A percentile compares a stretch with the other conserved stretches of the same genome.
Conservation (phyloP, 2,888 invertebrate species). For the Pseudococcus longispinus region DNA sequence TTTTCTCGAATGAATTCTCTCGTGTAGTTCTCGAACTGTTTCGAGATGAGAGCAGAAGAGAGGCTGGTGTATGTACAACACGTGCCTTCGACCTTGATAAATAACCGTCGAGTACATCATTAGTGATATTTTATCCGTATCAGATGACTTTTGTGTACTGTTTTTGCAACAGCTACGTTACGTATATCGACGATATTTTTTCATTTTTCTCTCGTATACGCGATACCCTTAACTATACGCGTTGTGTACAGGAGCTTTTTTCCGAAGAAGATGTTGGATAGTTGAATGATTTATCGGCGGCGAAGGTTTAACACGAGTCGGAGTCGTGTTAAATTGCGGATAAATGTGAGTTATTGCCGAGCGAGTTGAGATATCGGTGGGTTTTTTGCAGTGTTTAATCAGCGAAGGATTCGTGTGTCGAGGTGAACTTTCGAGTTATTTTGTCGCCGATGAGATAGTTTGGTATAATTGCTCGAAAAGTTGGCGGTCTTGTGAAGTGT, state of each 20-base stretch:
- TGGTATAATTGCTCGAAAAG: too few relatives aligned
- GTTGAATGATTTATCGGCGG: background rate
- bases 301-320: background rate
- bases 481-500: too few relatives aligned
- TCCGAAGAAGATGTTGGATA: background rate
- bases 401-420: background rate
- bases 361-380: background rate
- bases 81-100: slow-evolving; percentile 22
- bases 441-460: too few relatives aligned
- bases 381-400: background rate
- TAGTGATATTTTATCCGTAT: background rate
- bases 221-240: background rate
- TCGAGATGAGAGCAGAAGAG: background rate
- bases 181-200: background rate
- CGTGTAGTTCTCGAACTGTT: background rate
- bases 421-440: too few relatives aligned
- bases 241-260: background rate
- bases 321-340: background rate
- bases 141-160: background rate
- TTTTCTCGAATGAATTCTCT: background rate
- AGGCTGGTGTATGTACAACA: background rate
- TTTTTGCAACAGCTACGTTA: background rate
- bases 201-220: background rate
- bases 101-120: background rate
- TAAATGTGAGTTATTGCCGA: background rate